phyloP scores from a whole-genome alignment of 2,888 invertebrate genomes.

The Lacanobia wlatinum region DNA sequence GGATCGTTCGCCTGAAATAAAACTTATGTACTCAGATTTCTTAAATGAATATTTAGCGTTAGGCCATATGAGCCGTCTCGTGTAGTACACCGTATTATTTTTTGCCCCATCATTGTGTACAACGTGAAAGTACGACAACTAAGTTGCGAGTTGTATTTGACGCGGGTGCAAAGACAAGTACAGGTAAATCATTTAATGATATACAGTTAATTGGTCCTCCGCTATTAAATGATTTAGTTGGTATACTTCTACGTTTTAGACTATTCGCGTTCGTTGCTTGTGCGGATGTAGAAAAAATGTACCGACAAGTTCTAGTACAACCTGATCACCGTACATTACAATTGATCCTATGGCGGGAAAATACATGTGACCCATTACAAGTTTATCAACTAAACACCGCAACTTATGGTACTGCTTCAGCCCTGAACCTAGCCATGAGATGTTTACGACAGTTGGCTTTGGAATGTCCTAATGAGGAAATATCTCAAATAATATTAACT shows the following conservation, averaged over 20 bases:
- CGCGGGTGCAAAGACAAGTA: background rate
- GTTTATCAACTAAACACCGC: no score
- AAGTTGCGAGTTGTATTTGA: conserved; percentile 4
- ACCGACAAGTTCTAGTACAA: background rate
- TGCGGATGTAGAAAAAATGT: no score
- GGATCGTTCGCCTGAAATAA: conserved; percentile 1
- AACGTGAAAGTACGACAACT: conserved; percentile 5
- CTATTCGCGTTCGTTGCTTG: conserved; percentile 2
- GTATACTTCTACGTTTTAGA: conserved; percentile 1
- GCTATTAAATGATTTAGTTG: background rate
- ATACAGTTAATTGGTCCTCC: background rate
- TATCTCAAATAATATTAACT: no score
- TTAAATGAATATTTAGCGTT: conserved; percentile 2
- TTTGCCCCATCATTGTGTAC: background rate
- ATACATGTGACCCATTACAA: background rate
- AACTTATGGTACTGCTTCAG: background rate
- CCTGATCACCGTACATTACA: background rate
- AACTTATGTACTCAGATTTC: conserved; percentile 1
- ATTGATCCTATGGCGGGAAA: background rate
- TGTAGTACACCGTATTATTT: conserved; percentile 3
- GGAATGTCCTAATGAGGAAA: no score
- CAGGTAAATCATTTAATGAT: background rate
- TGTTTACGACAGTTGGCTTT: conserved; percentile 3
- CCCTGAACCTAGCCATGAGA: conserved; percentile 4
- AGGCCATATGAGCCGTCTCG: background rate